Evolutionary conservation across 2,113 vertebrate species (phyloP).

Genomic region (Blennius ocellaris): DNA sequence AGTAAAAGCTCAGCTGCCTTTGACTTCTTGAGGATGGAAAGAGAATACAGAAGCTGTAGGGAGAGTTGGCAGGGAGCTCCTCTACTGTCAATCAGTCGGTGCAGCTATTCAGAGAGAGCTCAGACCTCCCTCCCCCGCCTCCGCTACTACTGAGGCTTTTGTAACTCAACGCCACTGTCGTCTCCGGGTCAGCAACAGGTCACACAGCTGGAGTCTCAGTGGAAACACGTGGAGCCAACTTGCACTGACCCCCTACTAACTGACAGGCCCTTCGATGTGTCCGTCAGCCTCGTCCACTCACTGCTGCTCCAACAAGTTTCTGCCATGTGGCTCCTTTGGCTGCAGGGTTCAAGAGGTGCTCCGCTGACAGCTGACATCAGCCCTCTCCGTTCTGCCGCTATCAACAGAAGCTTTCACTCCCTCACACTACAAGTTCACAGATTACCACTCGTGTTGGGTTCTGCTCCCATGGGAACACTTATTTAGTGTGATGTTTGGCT

Average conservation of each 20-base stretch:
- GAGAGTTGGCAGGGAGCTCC: slow-evolving; percentile 64
- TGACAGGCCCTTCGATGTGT: slow-evolving; percentile 21
- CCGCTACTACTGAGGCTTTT: slow-evolving; percentile 47
- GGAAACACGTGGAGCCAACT: slow-evolving; percentile 45
- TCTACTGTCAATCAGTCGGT: slow-evolving; percentile 67
- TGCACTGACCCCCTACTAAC: slow-evolving; percentile 14
- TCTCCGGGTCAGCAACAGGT: slow-evolving; percentile 72
- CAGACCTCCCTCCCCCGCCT: slow-evolving; percentile 21
- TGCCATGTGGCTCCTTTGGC: slow-evolving; percentile 1
- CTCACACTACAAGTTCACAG: slow-evolving; percentile 29
- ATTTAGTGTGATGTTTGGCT: neutral
- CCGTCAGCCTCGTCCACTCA: slow-evolving; percentile 21
- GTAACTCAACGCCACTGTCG: slow-evolving; percentile 74
- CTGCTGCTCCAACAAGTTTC: too few species aligned
- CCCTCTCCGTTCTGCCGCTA: slow-evolving; percentile 27
- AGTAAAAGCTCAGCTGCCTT: slow-evolving; percentile 68
- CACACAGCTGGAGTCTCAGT: slow-evolving; percentile 62
- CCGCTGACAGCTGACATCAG: slow-evolving; percentile 50
- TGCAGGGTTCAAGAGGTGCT: slow-evolving; percentile 42
- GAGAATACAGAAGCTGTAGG: slow-evolving; percentile 68
- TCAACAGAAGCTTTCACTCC: slow-evolving; percentile 29
- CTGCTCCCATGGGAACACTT: neutral
- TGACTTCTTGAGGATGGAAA: slow-evolving; percentile 64
- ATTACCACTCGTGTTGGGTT: slow-evolving; percentile 44
- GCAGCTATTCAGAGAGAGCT: slow-evolving; percentile 68